Evolutionary conservation across 2,113 vertebrate species (phyloP), one percentile per base, ranked within the genome.

Genomic region (Protobothrops mucrosquamatus): DNA sequence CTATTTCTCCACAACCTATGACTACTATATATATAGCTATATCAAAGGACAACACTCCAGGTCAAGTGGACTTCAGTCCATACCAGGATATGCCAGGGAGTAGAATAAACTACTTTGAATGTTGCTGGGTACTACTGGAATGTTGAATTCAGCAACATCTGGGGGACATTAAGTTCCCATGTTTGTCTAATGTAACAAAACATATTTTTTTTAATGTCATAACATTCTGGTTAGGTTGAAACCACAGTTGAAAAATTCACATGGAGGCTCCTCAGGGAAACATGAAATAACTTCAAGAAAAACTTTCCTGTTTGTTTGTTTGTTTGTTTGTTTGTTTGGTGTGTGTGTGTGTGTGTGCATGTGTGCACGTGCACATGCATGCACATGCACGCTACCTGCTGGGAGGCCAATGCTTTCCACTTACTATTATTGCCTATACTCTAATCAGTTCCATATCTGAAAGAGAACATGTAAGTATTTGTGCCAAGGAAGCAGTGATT

Each of bases 361-460:
- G 24, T 3, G 23, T 3, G 26, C 1, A 4, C 0, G 1, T 1
- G 1, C 11, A 4, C 11, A 4, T 9, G 48, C 48, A 51, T 4
- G 2, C 26, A 14, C 26, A n/a, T 1, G 14, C 7, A 39, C 22
- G 0, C 34, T 81, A 81, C 7, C 34, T 81, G 34, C 3, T 81
- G 34, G 34, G 15, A 81, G 34, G 74, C 74, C 69, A 43, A 81
- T 81, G 18, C 6, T 81, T 18, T 34, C 69, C 6, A 39, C 74
- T 89, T 89, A 89, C 34, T 89, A 56, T 55, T 59, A 57, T 39
- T 89, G 22, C 10, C 2, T 23, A 23, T 6, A 12, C 46, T 29
- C 39, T 24, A 46, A 26, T 89, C 29, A 87, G 18, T 26, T 51
- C 23, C 24, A 26, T 15, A 57, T 89, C 55, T 56, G 34, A 89